Evolutionary conservation across 2,797 vertebrate species (phyloP).

Genomic region (Pelochelys cantorii): DNA sequence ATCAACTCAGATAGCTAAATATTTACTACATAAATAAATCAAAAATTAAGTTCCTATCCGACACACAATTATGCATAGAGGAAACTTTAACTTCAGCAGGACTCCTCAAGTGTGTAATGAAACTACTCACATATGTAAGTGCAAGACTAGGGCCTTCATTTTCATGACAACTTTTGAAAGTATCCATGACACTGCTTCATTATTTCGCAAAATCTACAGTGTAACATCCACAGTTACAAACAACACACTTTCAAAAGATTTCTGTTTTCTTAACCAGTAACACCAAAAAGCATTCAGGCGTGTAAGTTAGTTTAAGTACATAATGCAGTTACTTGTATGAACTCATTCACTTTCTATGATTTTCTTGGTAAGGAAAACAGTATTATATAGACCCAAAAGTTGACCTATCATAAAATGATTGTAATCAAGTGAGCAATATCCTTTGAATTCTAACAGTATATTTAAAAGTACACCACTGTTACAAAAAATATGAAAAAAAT

Average conservation of each 20-base stretch:
- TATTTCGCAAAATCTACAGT: not conserved
- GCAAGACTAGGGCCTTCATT: not conserved
- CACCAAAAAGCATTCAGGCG: not conserved
- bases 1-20: not conserved
- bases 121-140: not conserved
- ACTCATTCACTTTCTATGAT: too few species aligned
- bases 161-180: not conserved
- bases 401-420: not conserved
- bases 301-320: not conserved
- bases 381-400: not conserved
- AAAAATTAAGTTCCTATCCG: not conserved
- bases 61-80: not conserved
- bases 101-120: not conserved
- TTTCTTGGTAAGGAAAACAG: not conserved
- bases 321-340: not conserved
- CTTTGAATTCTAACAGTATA: not conserved
- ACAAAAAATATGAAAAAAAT: too few species aligned
- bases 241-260: not conserved
- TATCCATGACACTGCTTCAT: not conserved
- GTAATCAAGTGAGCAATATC: not conserved
- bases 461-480: not conserved
- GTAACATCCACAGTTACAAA: not conserved
- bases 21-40: not conserved
- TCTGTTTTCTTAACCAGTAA: not conserved
- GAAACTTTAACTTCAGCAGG: not conserved